Evolutionary conservation across 1,140 invertebrate species (phyloP).

Genomic region (Papilio xuthus): DNA sequence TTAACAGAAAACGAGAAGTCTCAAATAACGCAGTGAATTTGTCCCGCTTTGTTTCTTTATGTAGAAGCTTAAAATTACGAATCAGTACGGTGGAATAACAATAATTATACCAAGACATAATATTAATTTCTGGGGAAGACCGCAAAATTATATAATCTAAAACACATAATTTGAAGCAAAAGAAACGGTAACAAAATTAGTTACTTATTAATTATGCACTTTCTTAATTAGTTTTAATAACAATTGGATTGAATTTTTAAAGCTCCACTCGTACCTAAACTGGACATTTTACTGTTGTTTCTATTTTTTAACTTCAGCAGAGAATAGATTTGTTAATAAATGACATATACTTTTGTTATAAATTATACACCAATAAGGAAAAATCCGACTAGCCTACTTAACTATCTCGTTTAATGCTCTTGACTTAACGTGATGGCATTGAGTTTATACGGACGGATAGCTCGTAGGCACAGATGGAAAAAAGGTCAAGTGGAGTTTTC

Average conservation of each 20-base stretch:
- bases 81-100: background rate
- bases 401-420: conserved; percentile 24
- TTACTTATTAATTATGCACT: background rate
- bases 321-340: background rate
- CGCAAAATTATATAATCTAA: background rate
- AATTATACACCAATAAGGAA: conserved; percentile 4
- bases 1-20: conserved; percentile 35
- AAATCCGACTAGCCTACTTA: background rate
- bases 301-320: too few species aligned
- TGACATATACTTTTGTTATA: background rate
- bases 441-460: conserved; percentile 25
- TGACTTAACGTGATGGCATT: conserved; percentile 19
- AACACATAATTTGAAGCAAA: background rate
- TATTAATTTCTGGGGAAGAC: background rate
- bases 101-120: background rate
- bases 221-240: background rate
- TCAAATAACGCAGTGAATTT: conserved; percentile 32
- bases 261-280: too few species aligned
- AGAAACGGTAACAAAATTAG: background rate
- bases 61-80: conserved; percentile 3
- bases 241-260: background rate
- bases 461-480: conserved; percentile 21
- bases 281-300: too few species aligned
- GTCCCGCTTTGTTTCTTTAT: conserved; percentile 13
- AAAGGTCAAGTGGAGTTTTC: conserved; percentile 26